These are phyloP conservation scores for Salmo trutta DNA, from an alignment of 2,797 vertebrate species.

Conservation along the genomic window DNA sequence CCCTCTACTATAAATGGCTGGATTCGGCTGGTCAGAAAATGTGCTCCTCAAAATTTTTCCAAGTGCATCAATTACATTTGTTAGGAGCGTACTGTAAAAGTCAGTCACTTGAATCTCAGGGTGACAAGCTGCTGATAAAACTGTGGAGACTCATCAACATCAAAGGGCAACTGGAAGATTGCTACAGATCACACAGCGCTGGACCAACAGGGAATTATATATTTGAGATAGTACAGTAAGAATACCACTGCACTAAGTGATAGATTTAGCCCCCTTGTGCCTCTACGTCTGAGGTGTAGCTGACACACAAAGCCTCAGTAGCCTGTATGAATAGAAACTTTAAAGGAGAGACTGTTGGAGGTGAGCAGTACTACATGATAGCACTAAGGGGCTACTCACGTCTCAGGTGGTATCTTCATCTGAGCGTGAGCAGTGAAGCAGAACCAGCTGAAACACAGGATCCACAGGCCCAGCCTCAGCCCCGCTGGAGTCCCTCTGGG, in stretches of 20 bases:
- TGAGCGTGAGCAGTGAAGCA: constrained; percentile 7
- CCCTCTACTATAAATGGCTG: background rate
- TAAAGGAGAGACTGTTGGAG: background rate
- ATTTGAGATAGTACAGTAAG: too few relatives aligned
- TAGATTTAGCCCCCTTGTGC: background rate
- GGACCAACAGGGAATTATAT: background rate
- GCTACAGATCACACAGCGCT: background rate
- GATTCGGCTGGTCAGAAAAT: background rate
- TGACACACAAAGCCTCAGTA: background rate
- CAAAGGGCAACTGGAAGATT: background rate
- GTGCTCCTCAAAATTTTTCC: background rate
- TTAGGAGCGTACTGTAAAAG: background rate
- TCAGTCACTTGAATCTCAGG: too few relatives aligned
- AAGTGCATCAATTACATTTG: background rate
- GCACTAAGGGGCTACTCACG: constrained; percentile 5
- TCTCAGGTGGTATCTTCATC: constrained; percentile 20
- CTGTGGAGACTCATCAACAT: background rate
- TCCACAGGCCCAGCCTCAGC: constrained; percentile 12
- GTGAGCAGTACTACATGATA: background rate
- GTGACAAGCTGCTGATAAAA: background rate
- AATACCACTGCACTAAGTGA: background rate
- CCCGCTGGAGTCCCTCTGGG: background rate
- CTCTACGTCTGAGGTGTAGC: background rate
- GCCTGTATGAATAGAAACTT: background rate
- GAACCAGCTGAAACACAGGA: constrained; percentile 2